phyloP scores from a whole-genome alignment of 2,888 invertebrate genomes.

The Sarcophaga rosellei region DNA sequence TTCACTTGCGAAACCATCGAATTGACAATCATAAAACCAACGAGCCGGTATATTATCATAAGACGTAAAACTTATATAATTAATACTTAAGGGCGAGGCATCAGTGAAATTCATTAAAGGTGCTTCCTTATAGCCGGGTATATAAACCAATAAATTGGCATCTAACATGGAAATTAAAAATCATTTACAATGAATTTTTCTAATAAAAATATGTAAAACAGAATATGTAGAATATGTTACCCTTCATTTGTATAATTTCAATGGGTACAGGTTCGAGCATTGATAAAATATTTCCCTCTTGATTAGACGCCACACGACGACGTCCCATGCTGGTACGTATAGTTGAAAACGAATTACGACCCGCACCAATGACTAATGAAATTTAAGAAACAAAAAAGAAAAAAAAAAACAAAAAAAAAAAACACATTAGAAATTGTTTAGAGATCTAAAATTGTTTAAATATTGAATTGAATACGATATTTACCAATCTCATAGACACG shows the following conservation, averaged over 20 bases:
- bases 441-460: neutral
- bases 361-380: conserved; percentile 85
- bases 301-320: conserved; percentile 83
- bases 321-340: conserved; percentile 84
- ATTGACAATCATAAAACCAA: conserved; percentile 86
- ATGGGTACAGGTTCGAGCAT: conserved; percentile 85
- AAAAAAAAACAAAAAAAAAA: neutral
- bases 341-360: conserved; percentile 87
- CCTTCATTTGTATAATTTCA: conserved; percentile 84
- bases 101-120: conserved; percentile 85
- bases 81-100: conserved; percentile 83
- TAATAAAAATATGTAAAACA: conserved; percentile 17
- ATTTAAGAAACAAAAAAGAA: neutral
- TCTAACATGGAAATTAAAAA: conserved; percentile 79
- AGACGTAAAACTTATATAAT: conserved; percentile 86
- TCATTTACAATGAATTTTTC: conserved; percentile 10
- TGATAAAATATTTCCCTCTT: conserved; percentile 84
- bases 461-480: conserved; percentile 1
- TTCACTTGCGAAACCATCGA: conserved; percentile 76
- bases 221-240: conserved; percentile 59
- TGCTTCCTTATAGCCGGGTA: conserved; percentile 84
- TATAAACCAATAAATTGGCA: conserved; percentile 85
- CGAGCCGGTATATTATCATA: conserved; percentile 86
- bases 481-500: conserved; percentile 86
- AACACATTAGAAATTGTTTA: neutral